Evolutionary conservation across 2,113 vertebrate genomes (phyloP).

Genomic region (Lanius collurio): DNA sequence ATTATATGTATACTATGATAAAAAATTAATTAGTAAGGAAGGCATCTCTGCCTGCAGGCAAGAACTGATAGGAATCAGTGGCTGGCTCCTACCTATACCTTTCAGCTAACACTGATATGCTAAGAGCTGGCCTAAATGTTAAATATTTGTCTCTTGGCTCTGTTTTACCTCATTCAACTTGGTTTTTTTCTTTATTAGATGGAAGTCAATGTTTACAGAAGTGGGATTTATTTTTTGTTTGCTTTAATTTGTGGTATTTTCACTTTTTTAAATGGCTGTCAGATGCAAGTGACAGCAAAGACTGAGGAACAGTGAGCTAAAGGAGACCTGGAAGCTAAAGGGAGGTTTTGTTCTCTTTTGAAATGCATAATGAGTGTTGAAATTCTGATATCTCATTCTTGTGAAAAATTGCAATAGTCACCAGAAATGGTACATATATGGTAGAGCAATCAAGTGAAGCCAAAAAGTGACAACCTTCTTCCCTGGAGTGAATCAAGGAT

Average conservation of each 20-base stretch:
- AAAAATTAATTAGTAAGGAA: neutral
- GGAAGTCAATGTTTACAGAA: neutral
- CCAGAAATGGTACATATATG: neutral
- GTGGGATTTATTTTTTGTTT: neutral
- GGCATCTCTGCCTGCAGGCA: neutral
- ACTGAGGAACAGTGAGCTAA: neutral
- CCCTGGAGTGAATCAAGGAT: neutral
- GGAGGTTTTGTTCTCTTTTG: neutral
- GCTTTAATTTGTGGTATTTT: neutral
- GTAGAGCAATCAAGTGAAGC: constrained; percentile 33
- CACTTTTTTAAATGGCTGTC: neutral
- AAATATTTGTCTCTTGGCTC: neutral
- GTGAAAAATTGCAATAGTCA: constrained; percentile 2
- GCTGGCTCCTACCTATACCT: neutral
- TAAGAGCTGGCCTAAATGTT: neutral
- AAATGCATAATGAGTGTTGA: neutral
- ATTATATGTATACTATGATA: neutral
- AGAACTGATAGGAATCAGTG: neutral
- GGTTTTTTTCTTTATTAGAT: neutral
- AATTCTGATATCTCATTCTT: constrained; percentile 25
- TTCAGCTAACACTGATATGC: neutral
- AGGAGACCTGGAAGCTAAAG: neutral
- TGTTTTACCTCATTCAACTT: neutral
- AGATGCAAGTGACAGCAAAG: neutral
- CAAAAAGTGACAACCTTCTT: constrained; percentile 18